phyloP scores from a whole-genome alignment of 2,888 invertebrate species.

The Dryobota labecula region DNA sequence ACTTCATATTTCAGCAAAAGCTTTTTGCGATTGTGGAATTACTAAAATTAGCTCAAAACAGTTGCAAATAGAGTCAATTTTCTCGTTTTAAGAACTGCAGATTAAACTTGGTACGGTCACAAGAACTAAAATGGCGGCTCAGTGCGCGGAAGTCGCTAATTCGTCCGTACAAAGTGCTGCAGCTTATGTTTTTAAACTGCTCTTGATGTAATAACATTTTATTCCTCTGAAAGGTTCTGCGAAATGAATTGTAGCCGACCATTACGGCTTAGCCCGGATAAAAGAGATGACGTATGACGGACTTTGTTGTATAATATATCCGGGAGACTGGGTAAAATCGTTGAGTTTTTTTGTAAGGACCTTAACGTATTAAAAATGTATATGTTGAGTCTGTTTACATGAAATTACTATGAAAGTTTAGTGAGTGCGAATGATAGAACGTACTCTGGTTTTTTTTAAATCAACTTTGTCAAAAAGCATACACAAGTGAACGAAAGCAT shows the following conservation, averaged over 20 bases:
- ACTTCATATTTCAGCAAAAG: conserved; percentile 8
- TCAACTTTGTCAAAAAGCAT: background rate
- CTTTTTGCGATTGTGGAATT: background rate
- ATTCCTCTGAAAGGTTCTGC: conserved; percentile 30
- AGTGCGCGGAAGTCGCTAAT: conserved; percentile 61
- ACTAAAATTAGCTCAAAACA: background rate
- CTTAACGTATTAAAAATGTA: background rate
- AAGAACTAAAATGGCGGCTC: conserved; percentile 51
- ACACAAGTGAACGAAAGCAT: background rate
- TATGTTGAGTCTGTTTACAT: background rate
- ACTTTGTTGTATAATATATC: conserved; percentile 18
- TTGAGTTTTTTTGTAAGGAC: conserved; percentile 11
- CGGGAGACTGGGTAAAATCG: conserved; percentile 1
- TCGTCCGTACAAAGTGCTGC: conserved; percentile 49
- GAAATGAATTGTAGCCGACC: conserved; percentile 25
- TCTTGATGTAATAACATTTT: conserved; percentile 34
- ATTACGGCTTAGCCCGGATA: conserved; percentile 19
- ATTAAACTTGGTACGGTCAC: conserved; percentile 22
- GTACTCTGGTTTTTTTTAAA: background rate
- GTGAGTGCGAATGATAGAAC: background rate
- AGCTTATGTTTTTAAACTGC: conserved; percentile 52
- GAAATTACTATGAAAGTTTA: conserved; percentile 1
- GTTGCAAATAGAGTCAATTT: conserved; percentile 23
- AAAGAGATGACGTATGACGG: conserved; percentile 31
- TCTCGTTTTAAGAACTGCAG: conserved; percentile 2